phyloP scores from a whole-genome alignment of 2,888 invertebrate species.

The Lepidochrysops patricia region DNA sequence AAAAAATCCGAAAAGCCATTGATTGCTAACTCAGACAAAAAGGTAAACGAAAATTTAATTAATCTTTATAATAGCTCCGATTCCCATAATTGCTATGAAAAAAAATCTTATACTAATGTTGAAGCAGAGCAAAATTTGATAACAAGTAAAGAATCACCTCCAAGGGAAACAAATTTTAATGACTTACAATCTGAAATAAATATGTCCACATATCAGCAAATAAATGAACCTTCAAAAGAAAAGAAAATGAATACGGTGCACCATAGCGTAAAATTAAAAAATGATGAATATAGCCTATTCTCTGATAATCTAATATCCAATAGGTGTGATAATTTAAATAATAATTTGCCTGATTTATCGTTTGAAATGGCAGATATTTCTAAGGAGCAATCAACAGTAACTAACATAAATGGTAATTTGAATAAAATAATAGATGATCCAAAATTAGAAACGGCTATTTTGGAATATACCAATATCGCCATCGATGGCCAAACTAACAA shows the following conservation, averaged over 20 bases:
- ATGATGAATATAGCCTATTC: not conserved
- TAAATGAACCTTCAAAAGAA: not conserved
- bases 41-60: not conserved
- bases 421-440: not conserved
- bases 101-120: not conserved
- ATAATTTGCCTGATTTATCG: constrained; percentile 2
- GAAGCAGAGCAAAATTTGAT: not conserved
- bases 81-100: not conserved
- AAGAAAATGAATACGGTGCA: not conserved
- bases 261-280: not conserved
- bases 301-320: not conserved
- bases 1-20: not conserved
- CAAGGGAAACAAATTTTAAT: not conserved
- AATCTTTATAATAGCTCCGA: not conserved
- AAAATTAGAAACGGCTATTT: not conserved
- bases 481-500: not conserved
- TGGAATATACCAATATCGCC: not conserved
- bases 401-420: not conserved
- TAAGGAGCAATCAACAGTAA: not conserved
- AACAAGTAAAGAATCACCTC: not conserved
- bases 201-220: not conserved
- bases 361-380: not conserved
- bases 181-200: not conserved
- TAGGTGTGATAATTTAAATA: not conserved
- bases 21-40: not conserved